Percentiles rank a stretch among this genome's conserved stretches.
Evolutionary conservation across 2,888 invertebrate species (phyloP).

Genomic region (Spisula subtruncata): DNA sequence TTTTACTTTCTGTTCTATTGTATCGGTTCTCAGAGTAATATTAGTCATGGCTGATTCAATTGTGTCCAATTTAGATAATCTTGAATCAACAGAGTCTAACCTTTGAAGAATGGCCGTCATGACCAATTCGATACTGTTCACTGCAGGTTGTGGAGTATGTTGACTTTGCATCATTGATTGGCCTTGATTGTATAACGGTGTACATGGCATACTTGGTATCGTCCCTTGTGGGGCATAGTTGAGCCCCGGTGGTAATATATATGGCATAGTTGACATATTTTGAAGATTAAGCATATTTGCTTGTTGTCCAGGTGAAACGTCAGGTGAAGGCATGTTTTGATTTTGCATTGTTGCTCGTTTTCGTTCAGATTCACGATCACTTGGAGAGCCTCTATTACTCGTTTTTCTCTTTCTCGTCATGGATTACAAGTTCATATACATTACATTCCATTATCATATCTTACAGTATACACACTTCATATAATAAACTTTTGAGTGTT

Average conservation of each 20-base stretch:
- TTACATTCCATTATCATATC: neutral
- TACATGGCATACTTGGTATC: neutral
- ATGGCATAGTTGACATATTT: neutral
- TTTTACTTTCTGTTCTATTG: neutral
- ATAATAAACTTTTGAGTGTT: neutral
- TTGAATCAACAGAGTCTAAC: neutral
- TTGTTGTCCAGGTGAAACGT: neutral
- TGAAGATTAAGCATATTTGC: neutral
- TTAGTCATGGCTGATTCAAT: neutral
- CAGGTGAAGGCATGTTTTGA: neutral
- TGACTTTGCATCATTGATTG: neutral
- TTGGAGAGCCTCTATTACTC: neutral
- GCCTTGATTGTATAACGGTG: neutral
- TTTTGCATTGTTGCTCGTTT: neutral
- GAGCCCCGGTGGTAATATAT: neutral
- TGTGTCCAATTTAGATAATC: neutral
- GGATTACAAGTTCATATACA: neutral
- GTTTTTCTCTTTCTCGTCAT: neutral
- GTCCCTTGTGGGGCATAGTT: neutral
- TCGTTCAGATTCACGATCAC: neutral
- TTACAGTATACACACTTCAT: neutral
- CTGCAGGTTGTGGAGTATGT: neutral
- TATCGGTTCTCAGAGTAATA: neutral
- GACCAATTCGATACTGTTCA: neutral
- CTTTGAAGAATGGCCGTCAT: neutral